Percentiles rank a stretch among this genome's conserved stretches.
These are phyloP conservation scores for Larimichthys crocea DNA, from an alignment of 2,113 vertebrate genomes.

Conservation along the genomic window DNA sequence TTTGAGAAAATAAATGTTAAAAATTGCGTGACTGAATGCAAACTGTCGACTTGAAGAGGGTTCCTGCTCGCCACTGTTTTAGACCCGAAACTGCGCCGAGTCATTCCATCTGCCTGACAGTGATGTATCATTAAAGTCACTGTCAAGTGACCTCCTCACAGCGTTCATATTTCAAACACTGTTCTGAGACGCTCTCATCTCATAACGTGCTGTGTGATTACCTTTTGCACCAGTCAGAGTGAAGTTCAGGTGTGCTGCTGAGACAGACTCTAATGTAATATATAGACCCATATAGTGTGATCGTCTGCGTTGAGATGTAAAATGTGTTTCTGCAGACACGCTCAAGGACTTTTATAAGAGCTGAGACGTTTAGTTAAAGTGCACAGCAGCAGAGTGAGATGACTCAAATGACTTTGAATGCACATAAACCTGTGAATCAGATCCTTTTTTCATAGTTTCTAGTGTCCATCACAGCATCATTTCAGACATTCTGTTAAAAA, in stretches of 20 bases:
- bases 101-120: constrained; percentile 26
- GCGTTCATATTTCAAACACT: constrained; percentile 16
- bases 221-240: constrained; percentile 12
- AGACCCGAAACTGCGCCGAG: neutral
- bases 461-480: neutral
- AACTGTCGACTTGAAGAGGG: neutral
- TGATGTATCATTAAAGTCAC: constrained; percentile 35
- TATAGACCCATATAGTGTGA: neutral
- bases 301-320: too few species aligned
- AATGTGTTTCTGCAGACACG: too few species aligned
- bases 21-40: neutral
- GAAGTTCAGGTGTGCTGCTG: constrained; percentile 27
- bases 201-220: constrained; percentile 25
- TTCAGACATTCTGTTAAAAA: neutral
- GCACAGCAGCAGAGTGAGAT: too few species aligned
- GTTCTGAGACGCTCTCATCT: constrained; percentile 35
- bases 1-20: constrained; percentile 18
- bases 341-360: too few species aligned
- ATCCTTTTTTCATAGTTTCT: neutral
- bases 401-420: neutral
- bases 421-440: neutral
- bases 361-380: too few species aligned
- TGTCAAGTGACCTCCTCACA: constrained; percentile 38
- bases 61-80: neutral
- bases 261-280: neutral